phyloP scores from a whole-genome alignment of 2,888 invertebrate species.

The Serripes groenlandicus region DNA sequence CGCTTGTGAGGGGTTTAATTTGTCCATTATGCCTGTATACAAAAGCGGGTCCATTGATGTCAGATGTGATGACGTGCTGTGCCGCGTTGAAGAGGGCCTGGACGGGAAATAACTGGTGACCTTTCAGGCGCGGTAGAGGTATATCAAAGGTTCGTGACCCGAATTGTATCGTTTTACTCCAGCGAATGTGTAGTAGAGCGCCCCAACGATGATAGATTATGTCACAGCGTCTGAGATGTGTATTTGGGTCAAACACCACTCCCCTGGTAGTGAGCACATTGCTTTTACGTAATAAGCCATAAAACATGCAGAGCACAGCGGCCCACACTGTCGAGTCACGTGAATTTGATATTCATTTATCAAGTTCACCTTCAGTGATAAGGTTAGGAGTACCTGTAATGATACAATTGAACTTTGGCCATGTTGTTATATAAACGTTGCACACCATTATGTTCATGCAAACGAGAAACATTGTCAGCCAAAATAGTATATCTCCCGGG shows the following conservation, averaged over 20 bases:
- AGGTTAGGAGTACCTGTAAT: no score
- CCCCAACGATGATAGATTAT: slow-evolving; percentile 29
- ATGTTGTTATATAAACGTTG: no score
- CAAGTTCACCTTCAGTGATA: no score
- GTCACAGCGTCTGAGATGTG: slow-evolving; percentile 29
- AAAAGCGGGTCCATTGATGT: slow-evolving; percentile 26
- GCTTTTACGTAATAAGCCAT: slow-evolving; percentile 23
- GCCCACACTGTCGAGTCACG: no score
- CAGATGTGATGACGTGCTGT: not conserved
- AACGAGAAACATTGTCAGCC: no score
- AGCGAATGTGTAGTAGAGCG: slow-evolving; percentile 23
- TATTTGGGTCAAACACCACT: slow-evolving; percentile 10
- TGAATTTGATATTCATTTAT: no score
- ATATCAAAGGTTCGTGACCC: slow-evolving; percentile 27
- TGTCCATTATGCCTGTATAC: no score
- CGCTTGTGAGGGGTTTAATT: no score
- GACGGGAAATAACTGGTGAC: slow-evolving; percentile 26
- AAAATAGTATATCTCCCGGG: no score
- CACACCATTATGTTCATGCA: no score
- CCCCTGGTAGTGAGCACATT: slow-evolving; percentile 28
- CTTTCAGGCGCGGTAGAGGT: slow-evolving; percentile 18
- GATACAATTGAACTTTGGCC: no score
- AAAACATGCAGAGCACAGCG: slow-evolving; percentile 33
- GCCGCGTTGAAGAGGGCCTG: slow-evolving; percentile 24
- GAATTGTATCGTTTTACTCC: slow-evolving; percentile 38